phyloP scores from a whole-genome alignment of 2,888 invertebrate species.

The Amorpha juglandis region DNA sequence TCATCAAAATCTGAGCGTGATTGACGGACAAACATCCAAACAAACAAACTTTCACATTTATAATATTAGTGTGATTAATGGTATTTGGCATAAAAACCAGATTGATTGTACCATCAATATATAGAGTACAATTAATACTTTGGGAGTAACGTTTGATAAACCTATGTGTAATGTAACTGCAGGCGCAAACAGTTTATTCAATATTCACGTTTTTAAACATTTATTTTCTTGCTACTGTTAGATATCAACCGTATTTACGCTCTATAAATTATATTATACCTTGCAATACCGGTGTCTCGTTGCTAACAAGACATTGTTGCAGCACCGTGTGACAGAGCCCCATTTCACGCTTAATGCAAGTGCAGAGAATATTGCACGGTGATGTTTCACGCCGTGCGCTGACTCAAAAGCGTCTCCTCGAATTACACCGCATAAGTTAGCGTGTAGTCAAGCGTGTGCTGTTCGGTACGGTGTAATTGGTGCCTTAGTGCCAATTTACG shows the following conservation, averaged over 20 bases:
- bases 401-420: constrained; percentile 58
- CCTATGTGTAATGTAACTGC: no score
- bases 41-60: no score
- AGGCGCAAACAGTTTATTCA: no score
- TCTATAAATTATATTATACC: neutral
- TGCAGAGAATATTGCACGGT: constrained; percentile 52
- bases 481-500: constrained; percentile 59
- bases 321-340: constrained; percentile 44
- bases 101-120: no score
- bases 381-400: constrained; percentile 55
- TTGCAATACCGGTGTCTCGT: neutral
- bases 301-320: constrained; percentile 10
- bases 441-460: constrained; percentile 53
- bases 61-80: no score
- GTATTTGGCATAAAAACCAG: no score
- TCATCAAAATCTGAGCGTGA: no score
- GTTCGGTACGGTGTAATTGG: constrained; percentile 61
- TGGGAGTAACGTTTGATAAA: no score
- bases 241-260: constrained; percentile 1
- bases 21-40: no score
- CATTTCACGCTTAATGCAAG: constrained; percentile 56
- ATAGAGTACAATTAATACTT: no score
- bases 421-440: constrained; percentile 57
- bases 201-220: no score
- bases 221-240: neutral